A percentile compares a stretch with the other conserved stretches of the same genome.
Evolutionary conservation across 2,113 vertebrate species (phyloP).

Genomic region (Otus sunia): DNA sequence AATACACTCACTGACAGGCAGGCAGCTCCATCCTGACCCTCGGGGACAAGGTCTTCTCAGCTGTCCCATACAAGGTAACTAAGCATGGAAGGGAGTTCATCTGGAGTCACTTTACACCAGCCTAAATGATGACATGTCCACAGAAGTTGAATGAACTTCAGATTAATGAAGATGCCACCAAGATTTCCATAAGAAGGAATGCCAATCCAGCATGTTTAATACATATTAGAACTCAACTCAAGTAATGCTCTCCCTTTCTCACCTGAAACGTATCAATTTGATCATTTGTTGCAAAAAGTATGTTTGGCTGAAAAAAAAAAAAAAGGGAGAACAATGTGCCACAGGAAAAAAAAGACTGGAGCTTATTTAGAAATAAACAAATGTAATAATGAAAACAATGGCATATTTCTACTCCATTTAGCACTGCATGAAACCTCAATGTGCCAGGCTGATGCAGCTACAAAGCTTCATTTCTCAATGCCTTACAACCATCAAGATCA

Average conservation of each 20-base stretch:
- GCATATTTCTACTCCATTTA: slow-evolving; percentile 29
- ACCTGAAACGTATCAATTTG: not conserved
- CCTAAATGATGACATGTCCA: not conserved
- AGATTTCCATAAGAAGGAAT: not conserved
- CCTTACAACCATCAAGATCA: not conserved
- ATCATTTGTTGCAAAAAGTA: not conserved
- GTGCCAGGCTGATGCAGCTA: not conserved
- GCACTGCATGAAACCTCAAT: not conserved
- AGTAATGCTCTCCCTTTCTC: not conserved
- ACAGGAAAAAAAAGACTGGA: not conserved
- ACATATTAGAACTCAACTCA: not conserved
- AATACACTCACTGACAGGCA: not conserved
- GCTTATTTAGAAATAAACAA: slow-evolving; percentile 3
- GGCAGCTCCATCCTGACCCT: not conserved
- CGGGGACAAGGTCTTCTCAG: not conserved
- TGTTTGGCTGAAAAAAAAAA: not conserved
- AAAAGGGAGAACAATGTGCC: not conserved
- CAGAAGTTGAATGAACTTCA: not conserved
- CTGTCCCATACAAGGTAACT: not conserved
- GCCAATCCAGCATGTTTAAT: not conserved
- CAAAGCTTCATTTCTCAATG: not conserved
- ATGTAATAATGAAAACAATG: not conserved
- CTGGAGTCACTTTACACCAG: not conserved
- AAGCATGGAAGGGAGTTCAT: not conserved
- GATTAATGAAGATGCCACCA: not conserved